Conservation (phyloP, 2,797 vertebrate genomes). For the Sebastes nivosus region DNA sequence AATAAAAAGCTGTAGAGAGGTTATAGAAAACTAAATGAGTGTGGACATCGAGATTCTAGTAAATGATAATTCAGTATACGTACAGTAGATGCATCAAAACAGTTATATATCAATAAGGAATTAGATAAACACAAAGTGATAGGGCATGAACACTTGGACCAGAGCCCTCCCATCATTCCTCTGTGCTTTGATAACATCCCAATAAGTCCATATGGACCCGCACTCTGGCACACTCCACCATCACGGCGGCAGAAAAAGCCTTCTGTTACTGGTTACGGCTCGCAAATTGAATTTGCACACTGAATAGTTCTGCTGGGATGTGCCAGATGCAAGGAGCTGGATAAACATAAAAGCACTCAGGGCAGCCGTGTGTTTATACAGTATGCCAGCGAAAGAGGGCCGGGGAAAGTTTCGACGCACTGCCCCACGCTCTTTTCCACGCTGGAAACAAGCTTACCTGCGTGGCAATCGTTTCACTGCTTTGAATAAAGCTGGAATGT, state of each 20-base stretch:
- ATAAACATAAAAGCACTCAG: conserved; percentile 76
- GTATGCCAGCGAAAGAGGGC: conserved; percentile 52
- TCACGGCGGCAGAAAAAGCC: conserved; percentile 53
- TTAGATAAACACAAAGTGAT: conserved; percentile 1
- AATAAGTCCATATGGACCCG: conserved; percentile 45
- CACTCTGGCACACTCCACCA: conserved; percentile 56
- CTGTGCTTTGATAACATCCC: conserved; percentile 64
- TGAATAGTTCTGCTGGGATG: conserved; percentile 65
- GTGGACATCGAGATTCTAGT: not conserved
- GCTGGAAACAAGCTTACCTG: conserved; percentile 36
- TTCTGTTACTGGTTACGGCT: conserved; percentile 71
- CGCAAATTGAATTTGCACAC: conserved; percentile 74
- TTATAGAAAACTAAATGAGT: not conserved
- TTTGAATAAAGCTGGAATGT: conserved; percentile 17
- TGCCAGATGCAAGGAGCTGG: conserved; percentile 78
- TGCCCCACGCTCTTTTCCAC: conserved; percentile 6
- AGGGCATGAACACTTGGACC: conserved; percentile 25
- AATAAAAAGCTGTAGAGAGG: not conserved
- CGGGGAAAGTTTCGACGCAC: conserved; percentile 6
- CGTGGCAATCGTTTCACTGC: conserved; percentile 4
- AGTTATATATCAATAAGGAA: not conserved
- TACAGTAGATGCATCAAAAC: not conserved
- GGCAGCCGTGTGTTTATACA: conserved; percentile 64
- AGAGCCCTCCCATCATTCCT: conserved; percentile 40
- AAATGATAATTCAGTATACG: not conserved